Base-by-base conservation (phyloP, 2,888 invertebrate species). In the Myopa testacea region DNA sequence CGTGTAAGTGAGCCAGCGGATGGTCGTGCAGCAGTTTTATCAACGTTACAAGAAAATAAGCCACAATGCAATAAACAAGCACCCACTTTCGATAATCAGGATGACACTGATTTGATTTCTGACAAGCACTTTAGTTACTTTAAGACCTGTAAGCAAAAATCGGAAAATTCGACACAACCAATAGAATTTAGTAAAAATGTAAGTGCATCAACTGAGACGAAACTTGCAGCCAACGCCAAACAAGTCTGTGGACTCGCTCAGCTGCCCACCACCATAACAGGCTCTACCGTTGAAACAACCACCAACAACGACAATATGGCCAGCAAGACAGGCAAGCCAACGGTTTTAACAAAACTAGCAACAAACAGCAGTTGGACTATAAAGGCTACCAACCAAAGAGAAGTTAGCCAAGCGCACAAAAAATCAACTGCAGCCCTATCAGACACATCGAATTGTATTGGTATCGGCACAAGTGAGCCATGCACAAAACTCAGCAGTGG, bases 181-280 rank as follows among this genome's bases (percentile, higher is more conserved):
- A 52, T 26, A 19, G 26, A 63, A 63, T 63, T 55, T 38, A 45
- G 38, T 67, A 70, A 55, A 74, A 69, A 78, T 62, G 52, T 52
- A 75, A 78, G 78, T 75, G 68, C 50, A 16, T 52, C 58, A 45
- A 63, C 14, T 55, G 72, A 75, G 62, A 60, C 73, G 73, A 78
- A 73, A 77, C 75, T 60, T 50, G 72, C 78, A 62, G 70, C 63
- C 45, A 76, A 74, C 40, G 76, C 77, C 73, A 81, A 81, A 80
- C 81, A 82, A 82, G 80, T 81, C 81, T 80, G 78, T 75, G 65
- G 69, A 71, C 40, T 62, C 19, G 62, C 77, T 78, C 76, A 70
- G 60, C 74, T 69, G 79, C 71, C 62, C 50, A 71, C 4, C 52
- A 75, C 71, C 68, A 68, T 26, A 67, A 74, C 63, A 7, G 58